Evolutionary conservation across 1,140 invertebrate genomes (phyloP), one percentile per base, ranked within the genome.

Genomic region (Arion vulgaris): DNA sequence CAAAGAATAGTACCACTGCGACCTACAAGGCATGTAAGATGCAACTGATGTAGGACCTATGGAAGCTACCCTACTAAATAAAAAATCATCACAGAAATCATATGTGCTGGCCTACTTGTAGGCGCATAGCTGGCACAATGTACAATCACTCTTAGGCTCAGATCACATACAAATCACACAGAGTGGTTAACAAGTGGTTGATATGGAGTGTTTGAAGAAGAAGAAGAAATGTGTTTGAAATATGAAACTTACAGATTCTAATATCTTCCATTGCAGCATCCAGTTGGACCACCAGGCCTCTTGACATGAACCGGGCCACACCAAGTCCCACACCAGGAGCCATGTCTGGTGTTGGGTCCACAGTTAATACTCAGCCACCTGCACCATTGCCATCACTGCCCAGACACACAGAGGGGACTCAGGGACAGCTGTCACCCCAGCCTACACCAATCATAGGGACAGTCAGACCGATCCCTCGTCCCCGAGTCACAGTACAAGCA

Each of bases 401-500:
- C 5, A 80, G 78, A 66, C 78, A 80, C 41, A 45, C 45, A 17
- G 78, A 80, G 39, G 57, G 77, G 53, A 26, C 57, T 11, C 23
- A 0, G n/a, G 68, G 13, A 11, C 69, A 36, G 4, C 0, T 57
- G 0, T 28, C 68, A 26, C 69, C 69, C 34, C 71, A 72, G 49
- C 41, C 45, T 39, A 57, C 80, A 23, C 80, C 80, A 7, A 49
- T 62, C 62, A 32, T 66, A 41, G 71, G 45, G 17, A 74, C 69
- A 39, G 69, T 62, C 71, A 73, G 45, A 38, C 71, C 80, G 2
- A 57, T 57, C n/a, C 79, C 79, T 28, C 38, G 79, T 7, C 79
- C 79, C 34, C 11, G 71, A n/a, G 80, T 73, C 45, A 53, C 80
- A 1, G 45, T 81, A 74, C 80, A 81, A 38, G n/a, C 78, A 32